phyloP scores from a whole-genome alignment of 1,140 invertebrate genomes.

The Zaprionus kolodkinae region DNA sequence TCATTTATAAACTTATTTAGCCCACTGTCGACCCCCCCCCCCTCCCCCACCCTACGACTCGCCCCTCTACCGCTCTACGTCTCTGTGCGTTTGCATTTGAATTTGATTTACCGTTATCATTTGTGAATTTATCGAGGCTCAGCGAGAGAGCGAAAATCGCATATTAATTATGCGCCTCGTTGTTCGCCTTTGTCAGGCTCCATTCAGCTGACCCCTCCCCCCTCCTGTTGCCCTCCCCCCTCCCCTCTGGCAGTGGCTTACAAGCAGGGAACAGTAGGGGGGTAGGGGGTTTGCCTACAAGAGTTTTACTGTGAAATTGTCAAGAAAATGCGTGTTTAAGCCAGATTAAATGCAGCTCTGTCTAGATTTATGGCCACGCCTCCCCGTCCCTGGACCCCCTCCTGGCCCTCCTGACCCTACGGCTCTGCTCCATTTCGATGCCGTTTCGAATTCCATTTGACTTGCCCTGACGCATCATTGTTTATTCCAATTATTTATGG shows the following conservation, averaged over 20 bases:
- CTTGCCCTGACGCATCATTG: conserved; percentile 59
- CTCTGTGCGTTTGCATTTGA: conserved; percentile 40
- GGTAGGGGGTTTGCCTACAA: not conserved
- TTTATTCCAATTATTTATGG: conserved; percentile 79
- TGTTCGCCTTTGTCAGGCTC: conserved; percentile 45
- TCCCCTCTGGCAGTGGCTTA: conserved; percentile 4
- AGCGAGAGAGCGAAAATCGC: conserved; percentile 47
- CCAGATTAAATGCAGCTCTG: conserved; percentile 73
- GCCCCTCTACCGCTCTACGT: not conserved
- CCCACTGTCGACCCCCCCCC: not conserved
- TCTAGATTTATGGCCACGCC: conserved; percentile 62
- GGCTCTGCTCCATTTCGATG: not conserved
- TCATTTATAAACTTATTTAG: conserved; percentile 41
- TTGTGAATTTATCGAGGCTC: conserved; percentile 65
- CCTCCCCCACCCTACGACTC: not conserved
- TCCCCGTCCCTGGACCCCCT: too few relatives aligned
- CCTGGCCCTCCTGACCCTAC: not conserved
- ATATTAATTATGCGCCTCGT: conserved; percentile 69
- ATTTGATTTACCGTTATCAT: conserved; percentile 71
- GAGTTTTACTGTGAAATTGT: conserved; percentile 78
- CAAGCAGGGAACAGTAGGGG: conserved; percentile 2
- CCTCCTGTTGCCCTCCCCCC: not conserved
- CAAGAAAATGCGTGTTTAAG: conserved; percentile 81
- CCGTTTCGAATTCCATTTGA: conserved; percentile 42
- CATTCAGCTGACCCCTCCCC: conserved; percentile 35